phyloP scores from a whole-genome alignment of 2,888 invertebrate genomes.

The Agrochola macilenta region DNA sequence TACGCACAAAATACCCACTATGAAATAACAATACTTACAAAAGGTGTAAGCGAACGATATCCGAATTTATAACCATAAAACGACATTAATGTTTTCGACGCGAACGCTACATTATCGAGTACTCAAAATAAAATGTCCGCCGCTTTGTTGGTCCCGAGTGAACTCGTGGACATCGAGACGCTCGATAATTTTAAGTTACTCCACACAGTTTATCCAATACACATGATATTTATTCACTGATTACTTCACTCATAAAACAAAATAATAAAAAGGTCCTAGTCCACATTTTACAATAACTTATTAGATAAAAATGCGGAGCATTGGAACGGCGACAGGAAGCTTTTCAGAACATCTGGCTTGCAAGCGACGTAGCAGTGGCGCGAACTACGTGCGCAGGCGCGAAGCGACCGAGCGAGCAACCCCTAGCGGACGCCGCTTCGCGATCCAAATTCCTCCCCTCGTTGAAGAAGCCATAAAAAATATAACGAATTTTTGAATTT shows the following conservation, averaged over 20 bases:
- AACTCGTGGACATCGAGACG: slow-evolving; percentile 91
- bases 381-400: slow-evolving; percentile 90
- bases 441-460: slow-evolving; percentile 86
- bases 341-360: slow-evolving; percentile 91
- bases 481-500: slow-evolving; percentile 89
- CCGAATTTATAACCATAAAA: slow-evolving; percentile 89
- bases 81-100: slow-evolving; percentile 90
- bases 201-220: slow-evolving; percentile 82
- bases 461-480: slow-evolving; percentile 88
- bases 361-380: slow-evolving; percentile 90
- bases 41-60: slow-evolving; percentile 90
- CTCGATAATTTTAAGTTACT: slow-evolving; percentile 85
- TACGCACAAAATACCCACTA: slow-evolving; percentile 74
- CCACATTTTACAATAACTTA: slow-evolving; percentile 86
- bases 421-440: slow-evolving; percentile 86
- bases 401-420: slow-evolving; percentile 86
- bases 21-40: slow-evolving; percentile 86
- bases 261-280: slow-evolving; percentile 82
- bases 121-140: slow-evolving; percentile 91
- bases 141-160: slow-evolving; percentile 91
- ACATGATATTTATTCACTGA: slow-evolving; percentile 85
- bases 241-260: slow-evolving; percentile 83
- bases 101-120: slow-evolving; percentile 91
- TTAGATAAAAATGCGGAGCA: slow-evolving; percentile 84
- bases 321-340: slow-evolving; percentile 88